Evolutionary conservation across 2,888 invertebrate species (phyloP), one percentile per base, ranked within the genome.

Genomic region (Xiphydria camelus): DNA sequence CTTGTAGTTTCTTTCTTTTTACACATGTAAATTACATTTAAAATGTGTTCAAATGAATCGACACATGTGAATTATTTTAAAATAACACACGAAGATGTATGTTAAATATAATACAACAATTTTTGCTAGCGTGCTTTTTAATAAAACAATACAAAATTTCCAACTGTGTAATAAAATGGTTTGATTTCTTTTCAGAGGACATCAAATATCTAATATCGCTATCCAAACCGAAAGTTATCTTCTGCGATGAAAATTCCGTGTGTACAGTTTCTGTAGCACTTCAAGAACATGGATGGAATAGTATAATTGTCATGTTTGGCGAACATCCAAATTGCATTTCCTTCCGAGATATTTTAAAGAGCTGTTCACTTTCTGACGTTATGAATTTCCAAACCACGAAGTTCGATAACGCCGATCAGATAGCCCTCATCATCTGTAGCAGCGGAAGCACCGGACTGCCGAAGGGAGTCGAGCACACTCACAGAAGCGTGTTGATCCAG

Each of bases 401-500:
- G 23, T 41, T 56, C 14, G 6, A 32, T 38, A 25, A 47, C 25
- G 44, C 40, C 1, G 40, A 47, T 1, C 37, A 59, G n/a, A 57
- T 65, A 0, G 59, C 59, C 0, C 10, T 58, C 4, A 59, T 73
- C 2, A 17, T 73, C 2, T 72, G 62, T 26, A 68, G 73, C 1
- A 73, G 73, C 0, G 74, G 73, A 1, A 70, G 67, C 0, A 72
- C 70, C 0, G 73, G 68, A 0, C 18, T 61, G 4, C 67, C 73
- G 0, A 74, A 73, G 19, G 68, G 64, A 1, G 63, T 65, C 1
- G 53, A 64, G 2, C 34, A 69, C 1, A 57, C 68, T 2, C 63
- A 70, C 31, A 35, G 46, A 7, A 29, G 53, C 4, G 9, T 69
- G 2, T 23, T 61, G 9, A 21, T 39, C 1, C 51, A 57, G n/a